Evolutionary conservation across 1,140 invertebrate species (phyloP), one percentile per base, ranked within the genome.

Genomic region (Drosophila asahinai): DNA sequence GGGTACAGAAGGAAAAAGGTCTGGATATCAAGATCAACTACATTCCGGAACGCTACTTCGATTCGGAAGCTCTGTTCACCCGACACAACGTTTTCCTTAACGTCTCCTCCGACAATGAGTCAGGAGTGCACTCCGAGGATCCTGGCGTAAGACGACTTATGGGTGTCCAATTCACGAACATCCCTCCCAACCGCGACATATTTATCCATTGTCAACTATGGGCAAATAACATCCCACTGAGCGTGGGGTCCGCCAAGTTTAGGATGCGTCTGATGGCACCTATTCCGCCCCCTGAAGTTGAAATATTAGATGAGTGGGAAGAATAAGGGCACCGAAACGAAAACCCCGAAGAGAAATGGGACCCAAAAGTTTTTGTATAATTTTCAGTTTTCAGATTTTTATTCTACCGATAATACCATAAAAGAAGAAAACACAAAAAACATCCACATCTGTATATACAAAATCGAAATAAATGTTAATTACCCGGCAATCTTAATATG

Each of bases 171-270:
- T 22, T 87, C 1, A 1, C 0, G 0, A 19, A 75, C n/a, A 22
- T 87, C 8, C 73, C 81, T 2, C 2, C 11, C 12, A 81, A 90
- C 27, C 5, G 8, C 3, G 14, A 64, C 7, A 3, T 75, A 3
- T 8, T 6, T 9, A 17, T 87, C 4, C 15, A 3, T 0, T 87
- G 84, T 47, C 52, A 45, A 4, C 59, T 70, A 8, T 89, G 84
- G 84, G 84, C 84, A 8, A 73, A 73, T 14, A 89, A 89, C 36
- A 84, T 89, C 6, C 25, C 57, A 0, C 45, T 89, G 14, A 8
- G 79, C 2, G 14, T 12, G 12, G 83, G 54, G 2, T 57, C 81
- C 7, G 59, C 54, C 2, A 54, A 42, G 22, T 59, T 86, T 1
- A 30, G n/a, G n/a, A 17, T 86, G 15, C 38, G 40, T 0, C 19